Percentiles rank a stretch among this genome's conserved stretches.
These are phyloP conservation scores for Corythornis vintsioides DNA, from an alignment of 2,113 vertebrate genomes.

Conservation along the genomic window DNA sequence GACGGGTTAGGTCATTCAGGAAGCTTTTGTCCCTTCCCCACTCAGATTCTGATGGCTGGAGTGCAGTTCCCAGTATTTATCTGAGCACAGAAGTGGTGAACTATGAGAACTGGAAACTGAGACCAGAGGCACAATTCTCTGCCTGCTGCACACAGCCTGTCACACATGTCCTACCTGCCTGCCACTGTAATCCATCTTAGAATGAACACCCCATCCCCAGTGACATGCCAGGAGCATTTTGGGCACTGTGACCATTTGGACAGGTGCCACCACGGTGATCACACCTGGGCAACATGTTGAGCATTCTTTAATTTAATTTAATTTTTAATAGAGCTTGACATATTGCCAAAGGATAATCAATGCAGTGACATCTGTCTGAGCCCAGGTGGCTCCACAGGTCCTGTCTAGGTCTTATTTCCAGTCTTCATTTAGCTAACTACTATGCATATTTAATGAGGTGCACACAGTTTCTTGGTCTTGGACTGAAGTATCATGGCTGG, in stretches of 20 bases:
- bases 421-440: constrained; percentile 18
- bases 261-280: background rate
- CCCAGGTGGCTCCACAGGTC: background rate
- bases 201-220: background rate
- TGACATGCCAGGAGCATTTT: background rate
- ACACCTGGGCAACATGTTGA: background rate
- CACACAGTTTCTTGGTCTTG: background rate
- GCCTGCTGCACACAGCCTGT: background rate
- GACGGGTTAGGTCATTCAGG: background rate
- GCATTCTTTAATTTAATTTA: constrained; percentile 46
- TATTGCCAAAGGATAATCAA: constrained; percentile 40
- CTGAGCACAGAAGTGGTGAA: background rate
- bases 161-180: background rate
- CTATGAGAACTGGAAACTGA: background rate
- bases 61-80: background rate
- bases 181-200: background rate
- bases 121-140: background rate
- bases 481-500: background rate
- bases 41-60: background rate
- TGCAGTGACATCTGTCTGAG: constrained; percentile 40
- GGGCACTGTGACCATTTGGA: background rate
- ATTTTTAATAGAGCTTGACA: constrained; percentile 47
- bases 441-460: constrained; percentile 34
- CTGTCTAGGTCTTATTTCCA: constrained; percentile 25
- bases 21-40: background rate